Conservation (phyloP, 2,888 invertebrate species). For the Chloromyia formosa region DNA sequence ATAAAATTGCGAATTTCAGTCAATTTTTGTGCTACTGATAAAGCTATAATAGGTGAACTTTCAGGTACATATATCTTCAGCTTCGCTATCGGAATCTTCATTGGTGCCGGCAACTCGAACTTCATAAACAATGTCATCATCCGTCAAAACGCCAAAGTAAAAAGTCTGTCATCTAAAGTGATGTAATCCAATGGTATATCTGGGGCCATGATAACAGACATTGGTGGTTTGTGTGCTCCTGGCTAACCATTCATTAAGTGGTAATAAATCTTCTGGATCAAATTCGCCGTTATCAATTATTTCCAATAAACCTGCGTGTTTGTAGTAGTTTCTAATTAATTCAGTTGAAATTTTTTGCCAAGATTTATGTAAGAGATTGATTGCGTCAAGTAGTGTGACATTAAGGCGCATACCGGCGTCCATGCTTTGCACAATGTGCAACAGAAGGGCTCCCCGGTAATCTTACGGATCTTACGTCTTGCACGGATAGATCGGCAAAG, state of each 20-base stretch:
- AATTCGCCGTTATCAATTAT: background rate
- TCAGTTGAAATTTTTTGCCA: slow-evolving; percentile 19
- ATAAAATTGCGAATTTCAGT: slow-evolving; percentile 5
- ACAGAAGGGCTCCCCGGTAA: slow-evolving; percentile 4
- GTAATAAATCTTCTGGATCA: background rate
- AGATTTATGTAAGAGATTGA: slow-evolving; percentile 22
- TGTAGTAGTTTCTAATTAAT: background rate
- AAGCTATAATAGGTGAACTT: slow-evolving; percentile 2
- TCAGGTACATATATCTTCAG: background rate
- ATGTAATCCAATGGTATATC: slow-evolving; percentile 14
- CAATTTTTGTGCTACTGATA: slow-evolving; percentile 12
- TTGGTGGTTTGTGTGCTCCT: slow-evolving; percentile 16
- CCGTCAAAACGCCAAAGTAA: slow-evolving; percentile 5
- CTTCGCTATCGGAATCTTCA: slow-evolving; percentile 4
- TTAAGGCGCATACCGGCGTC: slow-evolving; percentile 26
- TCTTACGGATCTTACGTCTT: too few relatives aligned
- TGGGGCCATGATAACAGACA: background rate
- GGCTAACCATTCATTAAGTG: background rate
- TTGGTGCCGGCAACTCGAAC: background rate
- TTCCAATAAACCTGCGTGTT: background rate
- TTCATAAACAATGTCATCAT: slow-evolving; percentile 12
- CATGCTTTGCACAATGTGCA: slow-evolving; percentile 29
- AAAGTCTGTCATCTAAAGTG: background rate
- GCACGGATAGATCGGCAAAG: too few relatives aligned
- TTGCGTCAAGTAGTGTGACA: slow-evolving; percentile 24